Base-by-base conservation (phyloP, 92 coral and sea anemone genomes). In the Actinostola sp. region DNA sequence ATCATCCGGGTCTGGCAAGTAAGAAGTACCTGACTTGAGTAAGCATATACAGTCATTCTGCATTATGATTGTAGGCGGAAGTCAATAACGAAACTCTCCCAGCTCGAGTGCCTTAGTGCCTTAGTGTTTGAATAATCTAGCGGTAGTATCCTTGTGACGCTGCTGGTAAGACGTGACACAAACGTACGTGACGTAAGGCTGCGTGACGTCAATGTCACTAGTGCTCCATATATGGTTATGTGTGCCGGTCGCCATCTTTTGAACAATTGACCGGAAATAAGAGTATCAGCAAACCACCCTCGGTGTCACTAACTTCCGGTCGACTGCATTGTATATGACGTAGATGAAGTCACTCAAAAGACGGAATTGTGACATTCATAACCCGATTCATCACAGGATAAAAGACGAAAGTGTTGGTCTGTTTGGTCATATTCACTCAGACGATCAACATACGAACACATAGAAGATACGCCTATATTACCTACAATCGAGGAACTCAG, bases 221-320 rank as follows among this genome's bases (percentile, higher is more conserved):
- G 1, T 14, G 27, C 14, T 27, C 63, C 63, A 21, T 4, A 27
- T 57, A 27, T 57, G 63, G 63, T 6, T 38, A 30, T 57, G 29
- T 26, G 11, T 4, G 24, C 38, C 30, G 3, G n/a, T 6, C 14
- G 48, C 41, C 73, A n/a, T 30, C 23, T 38, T 5, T 17, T n/a
- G 13, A 68, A 49, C 53, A 43, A 50, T 31, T 17, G 21, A 49
- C 28, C 72, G 73, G 73, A 68, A 51, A 23, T 19, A 11, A n/a
- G 72, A 26, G 25, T 51, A 26, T 68, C 44, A 49, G 57, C 58
- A 25, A n/a, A 30, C 33, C 61, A 68, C 74, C 74, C 34, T 26
- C 72, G 24, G 59, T 53, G 48, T 21, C 3, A 52, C 39, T 52
- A 31, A 51, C 46, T 46, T 68, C 74, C 74, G 74, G 74, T 51